phyloP scores from a whole-genome alignment of 2,797 vertebrate genomes.

The Urosaurus nigricauda region DNA sequence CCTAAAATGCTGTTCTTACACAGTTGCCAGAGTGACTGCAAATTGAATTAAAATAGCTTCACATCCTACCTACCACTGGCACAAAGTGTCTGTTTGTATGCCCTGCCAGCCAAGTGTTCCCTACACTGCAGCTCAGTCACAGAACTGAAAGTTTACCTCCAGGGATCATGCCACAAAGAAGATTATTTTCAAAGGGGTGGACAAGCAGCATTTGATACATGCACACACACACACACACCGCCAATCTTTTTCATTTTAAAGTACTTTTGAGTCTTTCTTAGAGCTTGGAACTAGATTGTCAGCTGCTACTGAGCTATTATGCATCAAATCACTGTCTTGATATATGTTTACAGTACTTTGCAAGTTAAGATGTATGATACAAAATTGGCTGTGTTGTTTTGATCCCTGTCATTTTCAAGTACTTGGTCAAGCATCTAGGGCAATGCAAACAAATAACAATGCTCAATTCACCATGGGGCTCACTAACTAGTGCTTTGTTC shows the following conservation, averaged over 20 bases:
- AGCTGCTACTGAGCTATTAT: neutral
- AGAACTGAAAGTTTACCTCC: neutral
- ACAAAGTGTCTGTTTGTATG: neutral
- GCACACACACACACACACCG: neutral
- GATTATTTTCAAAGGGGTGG: neutral
- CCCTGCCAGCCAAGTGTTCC: neutral
- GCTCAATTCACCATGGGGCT: neutral
- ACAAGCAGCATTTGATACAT: neutral
- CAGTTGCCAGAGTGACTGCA: neutral
- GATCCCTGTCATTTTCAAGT: neutral
- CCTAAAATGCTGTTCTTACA: rapidly evolving
- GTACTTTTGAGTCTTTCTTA: neutral
- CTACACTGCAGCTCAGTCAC: neutral
- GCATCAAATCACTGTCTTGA: neutral
- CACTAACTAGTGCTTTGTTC: neutral
- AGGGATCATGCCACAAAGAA: neutral
- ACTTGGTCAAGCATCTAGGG: neutral
- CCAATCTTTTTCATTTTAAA: neutral
- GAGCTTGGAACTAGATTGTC: neutral
- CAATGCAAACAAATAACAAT: rapidly evolving
- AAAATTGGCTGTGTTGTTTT: neutral
- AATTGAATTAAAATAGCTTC: neutral
- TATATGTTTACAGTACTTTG: neutral
- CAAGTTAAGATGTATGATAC: neutral
- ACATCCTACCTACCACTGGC: neutral